A percentile compares a stretch with the other conserved stretches of the same genome.
These are phyloP conservation scores for Hyaena hyaena DNA, from an alignment of 2,113 vertebrate genomes.

Conservation along the genomic window DNA sequence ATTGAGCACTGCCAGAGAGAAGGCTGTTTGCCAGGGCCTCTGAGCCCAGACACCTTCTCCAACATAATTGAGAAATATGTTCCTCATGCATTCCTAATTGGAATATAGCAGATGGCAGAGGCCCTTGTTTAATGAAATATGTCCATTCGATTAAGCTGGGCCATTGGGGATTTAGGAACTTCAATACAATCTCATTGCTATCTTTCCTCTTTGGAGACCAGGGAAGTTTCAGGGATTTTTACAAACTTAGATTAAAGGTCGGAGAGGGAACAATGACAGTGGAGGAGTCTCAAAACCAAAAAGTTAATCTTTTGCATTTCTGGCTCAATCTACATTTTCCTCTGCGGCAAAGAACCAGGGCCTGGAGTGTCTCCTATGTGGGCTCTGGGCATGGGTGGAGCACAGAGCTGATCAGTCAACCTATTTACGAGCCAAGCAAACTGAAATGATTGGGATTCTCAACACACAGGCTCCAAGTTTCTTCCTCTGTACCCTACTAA, in stretches of 20 bases:
- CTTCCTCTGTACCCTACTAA: background rate
- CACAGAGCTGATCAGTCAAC: background rate
- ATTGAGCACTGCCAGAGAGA: background rate
- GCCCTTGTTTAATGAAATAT: constrained; percentile 88
- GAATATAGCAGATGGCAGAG: constrained; percentile 82
- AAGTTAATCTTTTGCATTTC: background rate
- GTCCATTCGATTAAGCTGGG: constrained; percentile 85
- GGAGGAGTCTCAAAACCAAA: background rate
- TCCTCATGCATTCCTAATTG: constrained; percentile 81
- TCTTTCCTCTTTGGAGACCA: background rate
- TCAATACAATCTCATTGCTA: constrained; percentile 52
- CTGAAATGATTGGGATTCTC: background rate
- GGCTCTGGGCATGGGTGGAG: too few relatives aligned
- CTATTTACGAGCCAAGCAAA: background rate
- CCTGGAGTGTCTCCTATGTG: background rate
- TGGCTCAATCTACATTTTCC: constrained; percentile 1
- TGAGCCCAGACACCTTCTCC: constrained; percentile 50
- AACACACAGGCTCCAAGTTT: background rate
- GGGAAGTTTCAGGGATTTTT: constrained; percentile 8
- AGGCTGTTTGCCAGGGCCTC: constrained; percentile 64
- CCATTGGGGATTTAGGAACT: constrained; percentile 74
- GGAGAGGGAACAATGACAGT: background rate
- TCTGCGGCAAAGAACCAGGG: background rate
- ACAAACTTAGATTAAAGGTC: constrained; percentile 50
- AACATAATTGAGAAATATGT: constrained; percentile 81